Evolutionary conservation across 2,113 vertebrate species (phyloP).

Genomic region (Coptodon bakossiorum): DNA sequence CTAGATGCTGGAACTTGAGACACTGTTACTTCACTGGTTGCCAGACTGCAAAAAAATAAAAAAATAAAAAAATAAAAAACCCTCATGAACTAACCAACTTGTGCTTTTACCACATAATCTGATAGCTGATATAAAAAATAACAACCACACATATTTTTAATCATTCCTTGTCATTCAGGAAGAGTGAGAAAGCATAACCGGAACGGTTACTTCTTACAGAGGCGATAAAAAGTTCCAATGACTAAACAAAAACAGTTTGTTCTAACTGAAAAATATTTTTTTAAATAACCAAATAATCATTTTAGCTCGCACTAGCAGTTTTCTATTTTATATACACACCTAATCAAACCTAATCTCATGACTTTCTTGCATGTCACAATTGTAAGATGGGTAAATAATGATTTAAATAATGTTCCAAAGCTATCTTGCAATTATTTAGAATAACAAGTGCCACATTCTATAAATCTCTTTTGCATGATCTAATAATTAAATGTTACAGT

Average conservation of each 20-base stretch:
- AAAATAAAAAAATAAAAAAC: rapidly evolving
- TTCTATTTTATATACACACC: background rate
- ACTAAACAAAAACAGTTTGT: background rate
- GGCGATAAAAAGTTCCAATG: background rate
- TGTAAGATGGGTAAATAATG: background rate
- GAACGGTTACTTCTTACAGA: background rate
- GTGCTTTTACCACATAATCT: background rate
- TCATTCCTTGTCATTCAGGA: background rate
- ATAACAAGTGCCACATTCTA: background rate
- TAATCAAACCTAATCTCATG: background rate
- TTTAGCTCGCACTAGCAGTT: background rate
- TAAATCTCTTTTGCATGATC: background rate
- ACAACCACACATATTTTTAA: background rate
- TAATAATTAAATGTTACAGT: background rate
- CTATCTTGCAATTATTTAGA: background rate
- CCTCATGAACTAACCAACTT: conserved; percentile 18
- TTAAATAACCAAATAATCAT: background rate
- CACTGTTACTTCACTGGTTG: conserved; percentile 17
- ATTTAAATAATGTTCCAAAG: background rate
- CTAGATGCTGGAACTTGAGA: conserved; percentile 59
- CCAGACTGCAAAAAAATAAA: conserved; percentile 66
- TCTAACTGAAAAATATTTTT: background rate
- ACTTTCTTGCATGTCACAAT: background rate
- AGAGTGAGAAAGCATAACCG: background rate
- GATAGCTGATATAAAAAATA: background rate